Evolutionary conservation across 2,797 vertebrate species (phyloP), one percentile per base, ranked within the genome.

Genomic region (Aldrovandia affinis): DNA sequence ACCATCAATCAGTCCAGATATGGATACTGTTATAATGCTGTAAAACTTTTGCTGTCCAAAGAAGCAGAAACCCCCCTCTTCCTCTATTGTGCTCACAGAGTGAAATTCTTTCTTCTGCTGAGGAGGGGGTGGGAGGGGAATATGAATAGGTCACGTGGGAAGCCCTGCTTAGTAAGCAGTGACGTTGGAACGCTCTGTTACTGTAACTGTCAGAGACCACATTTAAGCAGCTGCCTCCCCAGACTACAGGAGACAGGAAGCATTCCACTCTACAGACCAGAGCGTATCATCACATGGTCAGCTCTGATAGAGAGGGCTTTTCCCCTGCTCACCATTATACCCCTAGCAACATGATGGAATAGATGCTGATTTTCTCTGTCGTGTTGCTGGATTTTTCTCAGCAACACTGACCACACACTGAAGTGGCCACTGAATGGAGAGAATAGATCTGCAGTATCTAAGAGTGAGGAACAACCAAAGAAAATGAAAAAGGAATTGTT

Each of bases 91-190:
- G 89, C 89, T 88, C 85, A 91, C 39, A 87, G 83, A 89, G 88
- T 93, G 89, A 92, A 92, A 91, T 89, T 87, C 88, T 88, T 82
- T 82, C 57, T 82, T 87, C 87, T 88, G 87, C 52, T 83, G 30
- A 36, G 85, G 82, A 5, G 52, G 83, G 78, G 63, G 81, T 83
- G 54, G 91, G 89, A 25, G 85, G 89, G 73, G 91, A 92, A 91
- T 85, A 87, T 89, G 87, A 86, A 86, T 52, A 80, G 88, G 91
- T 95, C 95, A 95, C 94, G 94, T 96, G 95, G 91, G 88, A 87
- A 65, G 82, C 89, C 89, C 91, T 83, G 83, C 90, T 94, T 92
- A 94, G 92, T 94, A 90, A 88, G 91, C 91, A 44, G 93, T 95
- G 94, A 95, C 94, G 95, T 92, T 86, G 54, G 86, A 82, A 88